These are phyloP conservation scores for Ceyx melanurus DNA, from an alignment of 2,113 vertebrate species.

Conservation along the genomic window DNA sequence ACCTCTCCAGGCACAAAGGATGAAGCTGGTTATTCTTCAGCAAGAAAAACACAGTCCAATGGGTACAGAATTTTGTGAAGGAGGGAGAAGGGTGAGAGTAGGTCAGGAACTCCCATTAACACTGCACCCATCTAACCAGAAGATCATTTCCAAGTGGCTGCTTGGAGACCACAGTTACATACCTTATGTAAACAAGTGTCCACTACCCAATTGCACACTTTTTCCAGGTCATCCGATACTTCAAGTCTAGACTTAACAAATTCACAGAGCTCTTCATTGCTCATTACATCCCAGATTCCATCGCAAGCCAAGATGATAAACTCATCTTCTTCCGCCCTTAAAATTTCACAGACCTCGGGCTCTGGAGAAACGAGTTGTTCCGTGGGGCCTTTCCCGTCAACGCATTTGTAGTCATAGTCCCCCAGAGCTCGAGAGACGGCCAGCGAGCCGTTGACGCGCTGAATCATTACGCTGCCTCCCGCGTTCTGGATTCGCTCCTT, in stretches of 20 bases:
- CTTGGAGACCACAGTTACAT: conserved; percentile 64
- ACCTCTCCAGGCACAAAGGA: not conserved
- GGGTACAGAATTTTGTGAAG: not conserved
- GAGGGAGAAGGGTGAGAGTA: not conserved
- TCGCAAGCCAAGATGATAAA: conserved; percentile 97
- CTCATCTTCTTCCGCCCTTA: conserved; percentile 92
- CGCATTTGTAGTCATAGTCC: conserved; percentile 99
- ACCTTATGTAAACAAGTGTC: conserved; percentile 99
- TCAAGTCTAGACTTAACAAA: conserved; percentile 96
- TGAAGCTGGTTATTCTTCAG: not conserved
- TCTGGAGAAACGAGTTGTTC: conserved; percentile 99
- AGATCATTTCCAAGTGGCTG: not conserved
- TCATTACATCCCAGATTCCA: conserved; percentile 99
- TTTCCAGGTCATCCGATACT: conserved; percentile 94
- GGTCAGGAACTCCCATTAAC: not conserved
- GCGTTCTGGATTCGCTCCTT: conserved; percentile 99
- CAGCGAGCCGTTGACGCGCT: conserved; percentile 96
- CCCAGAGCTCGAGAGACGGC: conserved; percentile 96
- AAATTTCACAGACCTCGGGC: conserved; percentile 93
- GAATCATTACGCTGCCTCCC: conserved; percentile 98
- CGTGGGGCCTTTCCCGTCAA: conserved; percentile 96
- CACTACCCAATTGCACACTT: conserved; percentile 97
- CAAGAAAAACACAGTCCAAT: not conserved
- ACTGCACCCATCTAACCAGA: not conserved
- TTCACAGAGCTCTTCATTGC: conserved; percentile 98